Conservation (phyloP, 2,888 invertebrate genomes). For the Drosophila setosimentum region DNA sequence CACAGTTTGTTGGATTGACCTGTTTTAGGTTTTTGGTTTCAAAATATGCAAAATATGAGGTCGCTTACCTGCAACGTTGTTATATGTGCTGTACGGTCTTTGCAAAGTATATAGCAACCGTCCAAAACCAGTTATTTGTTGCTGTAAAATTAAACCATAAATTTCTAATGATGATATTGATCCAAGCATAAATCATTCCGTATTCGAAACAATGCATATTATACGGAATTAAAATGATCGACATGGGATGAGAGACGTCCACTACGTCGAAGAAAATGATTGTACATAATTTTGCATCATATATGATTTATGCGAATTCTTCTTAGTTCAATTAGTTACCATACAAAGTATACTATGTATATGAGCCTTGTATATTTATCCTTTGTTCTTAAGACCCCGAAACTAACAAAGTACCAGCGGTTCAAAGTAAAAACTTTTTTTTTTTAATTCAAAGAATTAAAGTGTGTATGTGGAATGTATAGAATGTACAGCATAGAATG, state of each 20-base stretch:
- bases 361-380: neutral
- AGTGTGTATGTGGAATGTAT: neutral
- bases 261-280: slow-evolving; percentile 20
- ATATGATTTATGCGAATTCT: slow-evolving; percentile 43
- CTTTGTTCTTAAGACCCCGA: neutral
- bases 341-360: neutral
- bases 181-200: slow-evolving; percentile 61
- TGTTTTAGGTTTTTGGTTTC: slow-evolving; percentile 14
- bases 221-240: slow-evolving; percentile 60
- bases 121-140: slow-evolving; percentile 58
- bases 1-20: slow-evolving; percentile 1
- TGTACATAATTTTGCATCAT: slow-evolving; percentile 27
- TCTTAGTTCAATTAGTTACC: neutral
- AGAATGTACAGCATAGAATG: neutral
- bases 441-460: neutral
- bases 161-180: slow-evolving; percentile 69
- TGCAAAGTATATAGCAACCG: slow-evolving; percentile 35
- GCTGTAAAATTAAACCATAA: slow-evolving; percentile 57
- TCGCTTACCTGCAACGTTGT: slow-evolving; percentile 22
- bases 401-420: neutral
- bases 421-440: neutral
- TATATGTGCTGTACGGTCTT: slow-evolving; percentile 7
- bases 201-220: slow-evolving; percentile 48
- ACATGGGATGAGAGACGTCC: slow-evolving; percentile 36
- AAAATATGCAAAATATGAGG: slow-evolving; percentile 26